phyloP scores from a whole-genome alignment of 2,888 invertebrate species.

The Aleiodes testaceus region DNA sequence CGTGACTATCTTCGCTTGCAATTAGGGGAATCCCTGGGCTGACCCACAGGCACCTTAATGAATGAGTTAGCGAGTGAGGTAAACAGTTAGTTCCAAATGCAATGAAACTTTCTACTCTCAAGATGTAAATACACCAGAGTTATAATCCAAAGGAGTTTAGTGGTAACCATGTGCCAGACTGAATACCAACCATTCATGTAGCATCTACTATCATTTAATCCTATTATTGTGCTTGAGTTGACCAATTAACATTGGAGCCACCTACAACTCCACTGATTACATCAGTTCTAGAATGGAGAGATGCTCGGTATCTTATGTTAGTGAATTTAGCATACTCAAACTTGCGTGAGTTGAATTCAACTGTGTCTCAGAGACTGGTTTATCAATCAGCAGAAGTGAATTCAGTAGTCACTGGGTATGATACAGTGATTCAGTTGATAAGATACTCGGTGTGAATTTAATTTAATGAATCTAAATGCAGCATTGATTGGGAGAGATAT shows the following conservation, averaged over 20 bases:
- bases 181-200: constrained; percentile 13
- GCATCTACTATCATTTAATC: constrained; percentile 39
- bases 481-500: too few species aligned
- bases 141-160: constrained; percentile 22
- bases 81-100: too few species aligned
- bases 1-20: background rate
- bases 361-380: background rate
- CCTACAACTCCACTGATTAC: constrained; percentile 17
- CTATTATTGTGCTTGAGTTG: constrained; percentile 50
- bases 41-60: background rate
- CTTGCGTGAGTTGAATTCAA: constrained; percentile 21
- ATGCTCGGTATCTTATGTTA: constrained; percentile 37
- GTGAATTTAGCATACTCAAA: constrained; percentile 34
- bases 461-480: too few species aligned
- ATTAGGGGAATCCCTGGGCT: background rate
- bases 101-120: background rate
- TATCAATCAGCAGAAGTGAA: background rate
- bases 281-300: background rate
- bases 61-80: too few species aligned
- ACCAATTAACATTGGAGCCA: constrained; percentile 47
- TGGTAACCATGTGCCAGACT: constrained; percentile 11
- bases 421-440: background rate
- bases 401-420: background rate
- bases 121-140: background rate
- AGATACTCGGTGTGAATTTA: too few species aligned